phyloP scores from a whole-genome alignment of 2,888 invertebrate species.

The Temnothorax ravouxi region DNA sequence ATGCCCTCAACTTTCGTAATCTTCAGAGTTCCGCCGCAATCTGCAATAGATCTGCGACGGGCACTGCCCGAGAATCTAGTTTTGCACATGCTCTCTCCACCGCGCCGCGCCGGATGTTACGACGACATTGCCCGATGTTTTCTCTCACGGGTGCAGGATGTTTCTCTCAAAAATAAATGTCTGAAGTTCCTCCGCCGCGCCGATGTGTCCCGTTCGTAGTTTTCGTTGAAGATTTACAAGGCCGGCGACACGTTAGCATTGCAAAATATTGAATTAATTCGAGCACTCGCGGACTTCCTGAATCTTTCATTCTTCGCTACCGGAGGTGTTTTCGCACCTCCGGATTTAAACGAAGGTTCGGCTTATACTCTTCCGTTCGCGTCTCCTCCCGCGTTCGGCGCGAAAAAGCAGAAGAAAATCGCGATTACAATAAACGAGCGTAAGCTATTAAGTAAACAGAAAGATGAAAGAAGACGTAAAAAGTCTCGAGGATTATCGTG shows the following conservation, averaged over 20 bases:
- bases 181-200: conserved; percentile 51
- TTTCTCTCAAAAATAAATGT: conserved; percentile 65
- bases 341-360: conserved; percentile 38
- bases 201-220: conserved; percentile 43
- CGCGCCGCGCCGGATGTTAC: conserved; percentile 51
- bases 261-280: conserved; percentile 76
- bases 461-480: conserved; percentile 11
- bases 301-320: conserved; percentile 64
- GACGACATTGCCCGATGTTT: conserved; percentile 43
- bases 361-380: neutral
- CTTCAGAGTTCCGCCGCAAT: conserved; percentile 23
- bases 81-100: conserved; percentile 51
- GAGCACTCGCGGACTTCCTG: conserved; percentile 56
- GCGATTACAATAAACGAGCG: conserved; percentile 58
- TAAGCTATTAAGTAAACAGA: conserved; percentile 54
- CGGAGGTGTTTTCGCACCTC: conserved; percentile 55
- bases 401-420: conserved; percentile 19
- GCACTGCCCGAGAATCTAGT: conserved; percentile 10
- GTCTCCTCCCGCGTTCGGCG: neutral
- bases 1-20: conserved; percentile 44
- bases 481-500: conserved; percentile 12
- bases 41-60: conserved; percentile 37
- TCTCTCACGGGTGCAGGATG: conserved; percentile 45
- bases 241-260: conserved; percentile 66
- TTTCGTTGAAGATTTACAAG: conserved; percentile 67